A percentile compares a stretch with the other conserved stretches of the same genome.
These are phyloP conservation scores for Chalcis sispes DNA, from an alignment of 2,888 invertebrate genomes.

Conservation along the genomic window DNA sequence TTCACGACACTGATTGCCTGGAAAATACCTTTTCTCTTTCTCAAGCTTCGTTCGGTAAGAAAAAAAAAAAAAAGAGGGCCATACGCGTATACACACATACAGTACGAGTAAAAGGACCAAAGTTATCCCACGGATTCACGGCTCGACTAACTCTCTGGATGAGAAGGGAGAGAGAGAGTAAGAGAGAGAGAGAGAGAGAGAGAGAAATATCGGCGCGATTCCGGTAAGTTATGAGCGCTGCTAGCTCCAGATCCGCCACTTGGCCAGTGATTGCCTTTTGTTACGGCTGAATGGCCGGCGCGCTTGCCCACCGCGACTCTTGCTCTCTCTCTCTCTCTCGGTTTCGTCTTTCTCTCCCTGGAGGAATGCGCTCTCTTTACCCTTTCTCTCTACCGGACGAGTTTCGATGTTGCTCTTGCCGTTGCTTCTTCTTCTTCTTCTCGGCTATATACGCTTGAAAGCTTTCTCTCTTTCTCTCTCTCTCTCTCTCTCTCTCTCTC, in stretches of 20 bases:
- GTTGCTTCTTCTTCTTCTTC: too few relatives aligned
- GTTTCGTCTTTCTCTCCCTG: background rate
- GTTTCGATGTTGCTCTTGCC: too few relatives aligned
- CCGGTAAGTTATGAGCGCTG: constrained; percentile 67
- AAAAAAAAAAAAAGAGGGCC: background rate
- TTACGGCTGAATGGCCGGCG: constrained; percentile 67
- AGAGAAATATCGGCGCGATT: constrained; percentile 68
- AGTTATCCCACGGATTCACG: constrained; percentile 30
- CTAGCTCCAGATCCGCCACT: constrained; percentile 66
- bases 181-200: background rate
- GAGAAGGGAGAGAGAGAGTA: background rate
- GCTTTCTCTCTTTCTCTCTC: too few relatives aligned
- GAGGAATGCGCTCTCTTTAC: background rate
- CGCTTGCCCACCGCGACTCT: constrained; percentile 29
- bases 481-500: too few relatives aligned
- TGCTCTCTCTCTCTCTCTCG: background rate
- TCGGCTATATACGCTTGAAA: too few relatives aligned
- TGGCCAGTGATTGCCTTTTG: constrained; percentile 71
- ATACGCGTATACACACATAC: background rate
- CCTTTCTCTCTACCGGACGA: too few relatives aligned
- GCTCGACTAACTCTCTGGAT: constrained; percentile 29
- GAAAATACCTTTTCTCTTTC: constrained; percentile 32
- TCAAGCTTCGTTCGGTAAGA: background rate
- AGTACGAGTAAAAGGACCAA: too few relatives aligned
- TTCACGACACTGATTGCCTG: constrained; percentile 41